Evolutionary conservation across 2,797 vertebrate genomes (phyloP).

Genomic region (Danio aesculapii): DNA sequence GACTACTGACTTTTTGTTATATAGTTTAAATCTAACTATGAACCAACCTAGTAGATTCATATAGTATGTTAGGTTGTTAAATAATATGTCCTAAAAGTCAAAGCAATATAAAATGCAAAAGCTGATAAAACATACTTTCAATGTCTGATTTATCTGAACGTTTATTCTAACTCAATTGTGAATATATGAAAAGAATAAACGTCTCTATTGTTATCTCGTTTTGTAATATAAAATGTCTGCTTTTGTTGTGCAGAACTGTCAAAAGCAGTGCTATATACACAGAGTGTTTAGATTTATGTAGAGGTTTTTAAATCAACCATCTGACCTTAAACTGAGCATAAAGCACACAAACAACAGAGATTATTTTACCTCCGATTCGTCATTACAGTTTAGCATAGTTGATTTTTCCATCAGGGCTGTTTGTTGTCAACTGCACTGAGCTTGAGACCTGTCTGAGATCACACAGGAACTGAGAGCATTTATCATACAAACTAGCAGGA

Average conservation of each 20-base stretch:
- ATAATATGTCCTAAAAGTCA: too few species aligned
- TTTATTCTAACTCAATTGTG: not conserved
- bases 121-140: not conserved
- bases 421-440: slow-evolving; percentile 22
- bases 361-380: slow-evolving; percentile 38
- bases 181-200: not conserved
- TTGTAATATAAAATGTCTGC: not conserved
- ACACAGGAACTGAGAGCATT: slow-evolving; percentile 57
- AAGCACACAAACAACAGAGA: not conserved
- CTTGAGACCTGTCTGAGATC: slow-evolving; percentile 16
- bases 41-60: not conserved
- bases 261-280: not conserved
- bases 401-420: slow-evolving; percentile 5
- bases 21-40: not conserved
- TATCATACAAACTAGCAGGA: slow-evolving; percentile 51
- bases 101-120: not conserved
- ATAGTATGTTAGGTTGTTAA: too few species aligned
- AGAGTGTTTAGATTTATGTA: not conserved
- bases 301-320: not conserved
- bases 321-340: not conserved
- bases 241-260: not conserved
- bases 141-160: not conserved
- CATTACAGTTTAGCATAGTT: not conserved
- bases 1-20: not conserved
- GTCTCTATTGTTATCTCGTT: not conserved